Conservation (phyloP, 2,797 vertebrate species). For the Cuniculus paca region DNA sequence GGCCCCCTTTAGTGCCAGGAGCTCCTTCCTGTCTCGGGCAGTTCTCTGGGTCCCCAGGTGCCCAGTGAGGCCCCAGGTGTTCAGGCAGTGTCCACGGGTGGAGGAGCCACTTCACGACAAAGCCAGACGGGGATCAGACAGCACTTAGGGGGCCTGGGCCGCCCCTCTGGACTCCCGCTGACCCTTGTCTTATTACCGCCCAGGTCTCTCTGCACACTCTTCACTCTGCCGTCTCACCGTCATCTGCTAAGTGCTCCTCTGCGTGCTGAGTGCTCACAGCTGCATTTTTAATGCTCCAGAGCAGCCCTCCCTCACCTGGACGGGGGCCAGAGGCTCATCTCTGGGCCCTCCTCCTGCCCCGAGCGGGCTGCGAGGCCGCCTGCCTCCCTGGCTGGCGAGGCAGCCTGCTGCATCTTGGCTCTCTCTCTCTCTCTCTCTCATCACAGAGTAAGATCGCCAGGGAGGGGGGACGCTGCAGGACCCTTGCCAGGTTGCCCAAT, state of each 20-base stretch:
- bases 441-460: background rate
- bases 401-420: background rate
- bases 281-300: background rate
- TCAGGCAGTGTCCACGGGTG: background rate
- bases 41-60: background rate
- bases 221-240: background rate
- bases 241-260: background rate
- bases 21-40: background rate
- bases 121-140: background rate
- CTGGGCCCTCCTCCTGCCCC: background rate
- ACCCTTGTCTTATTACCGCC: background rate
- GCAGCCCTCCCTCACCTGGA: background rate
- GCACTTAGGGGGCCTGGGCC: background rate
- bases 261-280: background rate
- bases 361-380: background rate
- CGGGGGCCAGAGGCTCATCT: background rate
- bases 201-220: background rate
- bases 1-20: background rate
- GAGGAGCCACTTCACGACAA: too few species aligned
- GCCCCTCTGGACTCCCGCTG: background rate
- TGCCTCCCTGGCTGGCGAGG: background rate
- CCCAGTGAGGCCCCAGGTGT: background rate
- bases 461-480: background rate
- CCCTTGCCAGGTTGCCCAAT: background rate
- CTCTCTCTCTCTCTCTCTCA: background rate